phyloP scores from a whole-genome alignment of 2,888 invertebrate genomes.

The Craniophora ligustri region DNA sequence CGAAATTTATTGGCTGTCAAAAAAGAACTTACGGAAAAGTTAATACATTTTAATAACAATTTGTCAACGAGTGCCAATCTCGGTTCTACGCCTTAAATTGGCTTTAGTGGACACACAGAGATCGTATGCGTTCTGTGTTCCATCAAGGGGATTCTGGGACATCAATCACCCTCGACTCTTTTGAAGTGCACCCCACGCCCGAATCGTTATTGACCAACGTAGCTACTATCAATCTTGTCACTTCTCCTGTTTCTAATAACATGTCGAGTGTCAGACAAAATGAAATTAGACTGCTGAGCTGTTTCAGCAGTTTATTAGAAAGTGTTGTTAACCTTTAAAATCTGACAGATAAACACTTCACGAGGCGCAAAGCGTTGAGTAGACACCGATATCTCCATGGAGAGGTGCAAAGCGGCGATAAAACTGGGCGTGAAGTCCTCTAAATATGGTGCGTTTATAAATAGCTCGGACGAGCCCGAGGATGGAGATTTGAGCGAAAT shows the following conservation, averaged over 20 bases:
- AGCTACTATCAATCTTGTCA: slow-evolving; percentile 80
- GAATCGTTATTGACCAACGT: slow-evolving; percentile 67
- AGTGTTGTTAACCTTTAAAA: slow-evolving; percentile 49
- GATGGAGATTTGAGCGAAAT: slow-evolving; percentile 78
- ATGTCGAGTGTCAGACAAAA: slow-evolving; percentile 65
- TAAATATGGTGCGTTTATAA: slow-evolving; percentile 82
- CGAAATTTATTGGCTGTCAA: too few relatives aligned
- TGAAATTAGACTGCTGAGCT: slow-evolving; percentile 50
- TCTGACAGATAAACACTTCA: slow-evolving; percentile 37
- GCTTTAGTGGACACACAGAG: slow-evolving; percentile 55
- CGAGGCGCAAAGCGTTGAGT: slow-evolving; percentile 13
- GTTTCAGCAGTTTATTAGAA: slow-evolving; percentile 38
- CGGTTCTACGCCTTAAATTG: slow-evolving; percentile 63
- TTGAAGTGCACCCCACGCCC: slow-evolving; percentile 74
- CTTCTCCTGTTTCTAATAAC: slow-evolving; percentile 68
- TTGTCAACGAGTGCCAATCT: slow-evolving; percentile 52
- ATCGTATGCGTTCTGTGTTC: slow-evolving; percentile 67
- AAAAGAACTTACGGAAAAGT: background rate
- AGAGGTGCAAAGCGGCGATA: slow-evolving; percentile 54
- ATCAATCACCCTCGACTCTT: slow-evolving; percentile 77
- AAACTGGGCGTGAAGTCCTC: slow-evolving; percentile 63
- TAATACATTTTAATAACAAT: slow-evolving; percentile 21
- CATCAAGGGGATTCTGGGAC: slow-evolving; percentile 69
- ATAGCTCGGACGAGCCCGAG: slow-evolving; percentile 77
- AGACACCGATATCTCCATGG: slow-evolving; percentile 28